Percentiles rank a stretch among this genome's conserved stretches.
phyloP scores from a whole-genome alignment of 2,888 invertebrate genomes.

The Teleogryllus oceanicus region DNA sequence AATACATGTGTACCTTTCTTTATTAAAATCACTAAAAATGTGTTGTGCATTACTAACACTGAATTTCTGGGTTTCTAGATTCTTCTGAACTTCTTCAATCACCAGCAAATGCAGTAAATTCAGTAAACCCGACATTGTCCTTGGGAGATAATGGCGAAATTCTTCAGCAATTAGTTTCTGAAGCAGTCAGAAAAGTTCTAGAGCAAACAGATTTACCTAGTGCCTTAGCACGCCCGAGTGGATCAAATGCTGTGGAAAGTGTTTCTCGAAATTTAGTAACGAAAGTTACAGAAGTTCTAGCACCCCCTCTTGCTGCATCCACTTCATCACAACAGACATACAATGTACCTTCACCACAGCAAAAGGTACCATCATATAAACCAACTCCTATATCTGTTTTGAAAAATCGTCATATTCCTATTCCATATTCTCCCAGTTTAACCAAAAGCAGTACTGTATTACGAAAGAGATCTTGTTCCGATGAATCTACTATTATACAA shows the following conservation, averaged over 20 bases:
- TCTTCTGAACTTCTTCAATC: not conserved
- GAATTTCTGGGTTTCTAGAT: too few relatives aligned
- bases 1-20: too few relatives aligned
- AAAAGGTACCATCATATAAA: not conserved
- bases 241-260: not conserved
- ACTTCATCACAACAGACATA: slow-evolving; percentile 21
- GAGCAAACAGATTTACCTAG: slow-evolving; percentile 37
- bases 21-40: too few relatives aligned
- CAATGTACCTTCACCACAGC: slow-evolving; percentile 20
- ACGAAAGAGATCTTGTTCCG: not conserved
- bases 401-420: not conserved
- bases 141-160: slow-evolving; percentile 49
- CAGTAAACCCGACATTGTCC: not conserved
- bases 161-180: slow-evolving; percentile 58
- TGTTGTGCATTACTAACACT: too few relatives aligned
- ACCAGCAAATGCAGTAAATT: not conserved
- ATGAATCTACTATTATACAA: not conserved
- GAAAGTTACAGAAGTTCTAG: slow-evolving; percentile 52
- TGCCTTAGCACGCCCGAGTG: not conserved
- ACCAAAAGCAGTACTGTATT: not conserved
- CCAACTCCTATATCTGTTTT: not conserved
- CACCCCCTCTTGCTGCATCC: slow-evolving; percentile 43
- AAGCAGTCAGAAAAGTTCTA: slow-evolving; percentile 60
- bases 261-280: slow-evolving; percentile 46
- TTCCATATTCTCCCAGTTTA: not conserved